These are phyloP conservation scores for Ammodramus savannarum DNA, from an alignment of 2,113 vertebrate species.

Conservation along the genomic window DNA sequence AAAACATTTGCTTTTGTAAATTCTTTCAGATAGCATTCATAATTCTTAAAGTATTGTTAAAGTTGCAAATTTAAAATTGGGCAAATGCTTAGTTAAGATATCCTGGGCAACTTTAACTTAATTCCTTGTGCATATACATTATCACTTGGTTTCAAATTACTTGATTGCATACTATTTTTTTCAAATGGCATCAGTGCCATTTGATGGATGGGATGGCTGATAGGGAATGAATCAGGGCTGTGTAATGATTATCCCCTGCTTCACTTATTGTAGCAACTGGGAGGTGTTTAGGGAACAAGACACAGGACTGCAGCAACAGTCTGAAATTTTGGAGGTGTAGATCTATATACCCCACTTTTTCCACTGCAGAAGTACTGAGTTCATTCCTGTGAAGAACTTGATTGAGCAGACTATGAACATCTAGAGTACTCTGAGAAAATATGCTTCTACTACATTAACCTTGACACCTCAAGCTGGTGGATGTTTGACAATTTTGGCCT, in stretches of 20 bases:
- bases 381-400: neutral
- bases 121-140: neutral
- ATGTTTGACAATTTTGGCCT: neutral
- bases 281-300: neutral
- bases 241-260: neutral
- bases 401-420: neutral
- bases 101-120: neutral
- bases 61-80: neutral
- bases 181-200: neutral
- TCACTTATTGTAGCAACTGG: neutral
- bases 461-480: neutral
- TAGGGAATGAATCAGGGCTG: neutral
- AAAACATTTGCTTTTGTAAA: neutral
- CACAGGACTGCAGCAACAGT: neutral
- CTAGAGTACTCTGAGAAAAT: neutral
- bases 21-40: neutral
- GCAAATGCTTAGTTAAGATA: neutral
- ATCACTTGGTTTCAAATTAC: neutral
- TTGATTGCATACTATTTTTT: neutral
- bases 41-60: neutral
- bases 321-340: neutral
- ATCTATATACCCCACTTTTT: neutral
- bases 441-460: neutral
- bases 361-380: neutral
- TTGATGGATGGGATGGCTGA: neutral